Percentiles rank a stretch among this genome's conserved stretches.
Evolutionary conservation across 1,140 invertebrate genomes (phyloP).

Genomic region (Wiebesia pumilae): DNA sequence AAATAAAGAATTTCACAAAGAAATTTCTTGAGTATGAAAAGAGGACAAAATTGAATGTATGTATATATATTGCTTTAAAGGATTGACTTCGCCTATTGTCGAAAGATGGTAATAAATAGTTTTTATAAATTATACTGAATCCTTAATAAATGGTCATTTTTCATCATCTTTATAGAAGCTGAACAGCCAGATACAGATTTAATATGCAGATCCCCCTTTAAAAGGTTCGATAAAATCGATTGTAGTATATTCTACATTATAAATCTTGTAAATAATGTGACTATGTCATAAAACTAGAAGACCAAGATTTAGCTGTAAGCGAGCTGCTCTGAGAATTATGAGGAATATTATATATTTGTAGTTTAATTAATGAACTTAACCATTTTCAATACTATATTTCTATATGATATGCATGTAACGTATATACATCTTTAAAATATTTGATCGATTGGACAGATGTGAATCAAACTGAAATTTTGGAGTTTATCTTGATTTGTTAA

Average conservation of each 20-base stretch:
- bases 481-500: no score
- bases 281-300: constrained; percentile 49
- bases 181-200: constrained; percentile 34
- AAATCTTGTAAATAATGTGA: constrained; percentile 36
- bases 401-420: constrained; percentile 34
- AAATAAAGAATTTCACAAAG: no score
- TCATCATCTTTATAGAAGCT: constrained; percentile 12
- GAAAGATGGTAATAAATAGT: not conserved
- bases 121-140: constrained; percentile 17
- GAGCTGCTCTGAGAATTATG: constrained; percentile 47
- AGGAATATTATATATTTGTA: constrained; percentile 21
- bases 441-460: not conserved
- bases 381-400: not conserved
- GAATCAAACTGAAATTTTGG: no score
- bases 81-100: constrained; percentile 33
- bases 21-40: not conserved
- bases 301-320: constrained; percentile 35
- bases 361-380: not conserved
- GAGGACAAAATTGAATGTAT: not conserved
- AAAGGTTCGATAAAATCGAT: constrained; percentile 26
- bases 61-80: not conserved
- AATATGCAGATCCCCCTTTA: not conserved
- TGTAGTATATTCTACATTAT: constrained; percentile 6
- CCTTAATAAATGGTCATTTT: not conserved
- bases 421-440: constrained; percentile 3